Percentiles rank a stretch among this genome's conserved stretches.
Conservation (phyloP, 2,113 vertebrate species). For the Gymnocephalus cernua region DNA sequence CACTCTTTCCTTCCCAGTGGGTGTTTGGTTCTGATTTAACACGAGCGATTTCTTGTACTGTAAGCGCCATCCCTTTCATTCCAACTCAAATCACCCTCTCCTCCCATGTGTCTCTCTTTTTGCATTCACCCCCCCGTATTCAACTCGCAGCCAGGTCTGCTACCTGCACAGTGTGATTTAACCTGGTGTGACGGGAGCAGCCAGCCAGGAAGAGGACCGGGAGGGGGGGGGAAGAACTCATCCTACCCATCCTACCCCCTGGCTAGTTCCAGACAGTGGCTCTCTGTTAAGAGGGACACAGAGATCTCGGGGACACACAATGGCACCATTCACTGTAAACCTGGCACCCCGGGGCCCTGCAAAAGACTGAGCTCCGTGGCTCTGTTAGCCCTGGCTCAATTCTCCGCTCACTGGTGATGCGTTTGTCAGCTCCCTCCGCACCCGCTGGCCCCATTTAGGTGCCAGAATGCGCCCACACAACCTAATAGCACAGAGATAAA, state of each 20-base stretch:
- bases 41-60: constrained; percentile 2
- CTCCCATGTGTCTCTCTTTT: constrained; percentile 14
- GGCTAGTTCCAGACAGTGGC: constrained; percentile 73
- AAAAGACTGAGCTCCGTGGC: constrained; percentile 76
- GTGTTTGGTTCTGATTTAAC: constrained; percentile 3
- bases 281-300: constrained; percentile 71
- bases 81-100: constrained; percentile 39
- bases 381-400: constrained; percentile 53
- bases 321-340: constrained; percentile 69
- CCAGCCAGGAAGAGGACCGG: constrained; percentile 54
- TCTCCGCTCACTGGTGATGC: constrained; percentile 36
- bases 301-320: constrained; percentile 69
- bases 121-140: neutral
- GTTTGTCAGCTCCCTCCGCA: constrained; percentile 44
- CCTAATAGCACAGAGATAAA: constrained; percentile 37
- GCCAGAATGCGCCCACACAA: constrained; percentile 49
- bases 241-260: constrained; percentile 73
- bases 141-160: constrained; percentile 42
- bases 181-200: constrained; percentile 72
- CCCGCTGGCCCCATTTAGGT: constrained; percentile 44
- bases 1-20: neutral
- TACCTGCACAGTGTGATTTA: constrained; percentile 72
- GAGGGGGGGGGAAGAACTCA: too few species aligned
- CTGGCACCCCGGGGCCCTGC: constrained; percentile 64
- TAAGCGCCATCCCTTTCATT: constrained; percentile 43